phyloP scores from a whole-genome alignment of 2,797 vertebrate species.

The Chromobotia macracanthus region DNA sequence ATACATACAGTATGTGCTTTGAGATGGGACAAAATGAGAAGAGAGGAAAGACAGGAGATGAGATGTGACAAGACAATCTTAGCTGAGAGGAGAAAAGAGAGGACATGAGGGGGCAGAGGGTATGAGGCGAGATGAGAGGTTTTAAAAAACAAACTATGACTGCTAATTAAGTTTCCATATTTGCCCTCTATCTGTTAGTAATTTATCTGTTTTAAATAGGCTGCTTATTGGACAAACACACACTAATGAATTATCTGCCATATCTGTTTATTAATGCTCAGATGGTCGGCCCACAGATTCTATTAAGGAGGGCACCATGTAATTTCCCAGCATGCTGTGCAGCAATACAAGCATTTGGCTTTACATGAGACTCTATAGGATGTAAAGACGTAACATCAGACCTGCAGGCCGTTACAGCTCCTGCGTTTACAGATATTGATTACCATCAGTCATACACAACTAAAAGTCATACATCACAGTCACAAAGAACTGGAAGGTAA shows the following conservation, averaged over 20 bases:
- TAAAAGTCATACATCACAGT: background rate
- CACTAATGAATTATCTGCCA: conserved; percentile 39
- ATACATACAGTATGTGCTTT: background rate
- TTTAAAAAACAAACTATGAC: background rate
- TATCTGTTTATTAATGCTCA: conserved; percentile 40
- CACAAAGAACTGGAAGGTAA: background rate
- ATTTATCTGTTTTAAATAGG: background rate
- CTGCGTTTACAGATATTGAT: background rate
- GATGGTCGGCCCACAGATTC: conserved; percentile 31
- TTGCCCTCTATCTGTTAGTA: background rate
- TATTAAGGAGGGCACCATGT: conserved; percentile 33
- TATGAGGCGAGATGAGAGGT: background rate
- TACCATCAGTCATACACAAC: background rate
- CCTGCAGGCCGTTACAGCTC: background rate
- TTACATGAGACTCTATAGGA: background rate
- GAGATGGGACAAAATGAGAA: background rate
- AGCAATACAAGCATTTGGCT: background rate
- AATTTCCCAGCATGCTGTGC: conserved; percentile 41
- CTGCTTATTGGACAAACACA: conserved; percentile 9
- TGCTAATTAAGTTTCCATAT: background rate
- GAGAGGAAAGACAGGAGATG: background rate
- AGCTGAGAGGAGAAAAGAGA: background rate
- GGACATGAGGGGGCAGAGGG: background rate
- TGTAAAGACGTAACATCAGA: conserved; percentile 9
- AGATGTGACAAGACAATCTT: background rate